Base-by-base conservation (phyloP, 37 sponge, comb jelly and placozoan genomes). In the Petrosia ficiformis region DNA sequence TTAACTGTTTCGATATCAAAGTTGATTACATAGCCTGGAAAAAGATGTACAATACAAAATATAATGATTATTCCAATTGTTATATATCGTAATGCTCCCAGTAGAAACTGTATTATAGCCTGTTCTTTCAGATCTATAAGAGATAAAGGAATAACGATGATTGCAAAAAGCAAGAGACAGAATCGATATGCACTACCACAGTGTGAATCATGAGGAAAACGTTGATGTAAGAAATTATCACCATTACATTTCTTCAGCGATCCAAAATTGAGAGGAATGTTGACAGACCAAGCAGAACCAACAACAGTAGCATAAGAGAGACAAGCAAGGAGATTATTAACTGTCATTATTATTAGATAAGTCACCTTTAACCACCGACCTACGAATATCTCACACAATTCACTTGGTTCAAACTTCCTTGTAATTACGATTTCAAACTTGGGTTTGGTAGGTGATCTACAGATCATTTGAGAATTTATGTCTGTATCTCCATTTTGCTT, bases 221-320 rank as follows among this genome's bases (percentile, higher is more conserved):
- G 26, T 6, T 5, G 24, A 39, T 79, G 70, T 10, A 68, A 74
- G 77, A 92, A 95, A 36, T 88, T 87, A 29, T 72, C 75, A 6
- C 75, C 76, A 1, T 25, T 39, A 76, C 96, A 95, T 71, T 82
- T 65, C 24, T 60, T 26, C 4, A 95, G 16, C 14, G 70, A 61
- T 57, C 72, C 36, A 28, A 67, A 74, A 64, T 82, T 82, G 68
- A 89, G 75, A 1, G 96, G 96, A 25, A 95, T 78, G 70, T 95
- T 95, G 6, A 80, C 48, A 33, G 96, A 68, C 96, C 93, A 95
- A 4, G 96, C 87, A 32, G 90, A 82, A 3, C 90, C 96, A 8
- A 87, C 96, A 39, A 92, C 90, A 14, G 96, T 86, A 39, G 68
- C 24, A 81, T 75, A 86, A 21, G 86, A 73, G 90, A 89, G 88